Conservation (phyloP, 1,140 invertebrate species). For the Sitodiplosis mosellana region DNA sequence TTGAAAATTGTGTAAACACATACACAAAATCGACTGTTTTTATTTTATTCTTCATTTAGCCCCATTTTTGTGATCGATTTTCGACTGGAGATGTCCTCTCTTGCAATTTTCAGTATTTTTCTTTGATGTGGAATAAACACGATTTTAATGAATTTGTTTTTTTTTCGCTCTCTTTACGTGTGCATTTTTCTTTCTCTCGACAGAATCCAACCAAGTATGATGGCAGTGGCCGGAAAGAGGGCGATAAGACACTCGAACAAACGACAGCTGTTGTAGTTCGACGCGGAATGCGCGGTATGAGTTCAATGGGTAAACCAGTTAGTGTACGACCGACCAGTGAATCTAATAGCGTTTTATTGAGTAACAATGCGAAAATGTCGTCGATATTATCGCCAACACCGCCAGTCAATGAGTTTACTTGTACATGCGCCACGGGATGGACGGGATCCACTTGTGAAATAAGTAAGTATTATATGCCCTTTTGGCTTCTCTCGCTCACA, state of each 20-base stretch:
- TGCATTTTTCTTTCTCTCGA: slow-evolving; percentile 7
- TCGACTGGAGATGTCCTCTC: too few relatives aligned
- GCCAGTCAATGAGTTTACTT: slow-evolving; percentile 36
- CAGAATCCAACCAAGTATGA: slow-evolving; percentile 1
- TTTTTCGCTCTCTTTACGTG: not conserved
- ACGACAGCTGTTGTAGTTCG: slow-evolving; percentile 13
- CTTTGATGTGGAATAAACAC: too few relatives aligned
- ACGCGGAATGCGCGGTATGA: slow-evolving; percentile 26
- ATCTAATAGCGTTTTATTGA: not conserved
- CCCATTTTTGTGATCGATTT: too few relatives aligned
- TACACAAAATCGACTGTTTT: too few relatives aligned
- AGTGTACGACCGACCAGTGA: slow-evolving; percentile 4
- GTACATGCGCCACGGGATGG: slow-evolving; percentile 74
- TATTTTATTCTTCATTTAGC: too few relatives aligned
- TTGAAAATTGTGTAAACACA: too few relatives aligned
- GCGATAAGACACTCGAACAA: slow-evolving; percentile 1
- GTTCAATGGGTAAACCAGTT: slow-evolving; percentile 27
- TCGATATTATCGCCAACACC: slow-evolving; percentile 5
- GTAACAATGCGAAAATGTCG: not conserved
- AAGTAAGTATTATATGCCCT: slow-evolving; percentile 39
- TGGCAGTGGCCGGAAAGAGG: slow-evolving; percentile 1
- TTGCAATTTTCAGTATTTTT: too few relatives aligned
- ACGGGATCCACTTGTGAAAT: slow-evolving; percentile 57
- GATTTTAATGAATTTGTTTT: too few relatives aligned
- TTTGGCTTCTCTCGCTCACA: too few relatives aligned